Percentiles rank a stretch among this genome's conserved stretches.
Evolutionary conservation across 92 coral and sea anemone genomes (phyloP).

Genomic region (Palythoa caribaeorum): DNA sequence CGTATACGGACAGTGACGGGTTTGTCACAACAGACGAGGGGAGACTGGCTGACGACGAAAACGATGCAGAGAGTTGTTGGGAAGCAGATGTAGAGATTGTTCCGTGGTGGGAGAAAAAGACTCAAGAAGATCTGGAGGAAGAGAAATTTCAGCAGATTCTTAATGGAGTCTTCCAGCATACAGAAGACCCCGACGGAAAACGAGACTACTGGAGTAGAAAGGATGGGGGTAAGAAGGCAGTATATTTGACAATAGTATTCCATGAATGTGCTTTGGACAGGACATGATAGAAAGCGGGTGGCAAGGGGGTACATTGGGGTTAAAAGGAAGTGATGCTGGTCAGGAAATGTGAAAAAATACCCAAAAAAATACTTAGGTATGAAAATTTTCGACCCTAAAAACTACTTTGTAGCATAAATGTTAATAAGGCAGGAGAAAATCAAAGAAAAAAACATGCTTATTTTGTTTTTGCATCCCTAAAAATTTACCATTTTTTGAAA

Average conservation of each 20-base stretch:
- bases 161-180: slow-evolving; percentile 81
- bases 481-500: too few relatives aligned
- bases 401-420: too few relatives aligned
- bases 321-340: too few relatives aligned
- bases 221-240: slow-evolving; percentile 35
- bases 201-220: slow-evolving; percentile 43
- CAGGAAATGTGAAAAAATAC: too few relatives aligned
- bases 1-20: slow-evolving; percentile 89
- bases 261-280: background rate
- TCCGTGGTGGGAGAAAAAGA: slow-evolving; percentile 82
- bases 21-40: slow-evolving; percentile 97
- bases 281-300: background rate
- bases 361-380: too few relatives aligned
- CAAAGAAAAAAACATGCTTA: too few relatives aligned
- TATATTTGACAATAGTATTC: background rate
- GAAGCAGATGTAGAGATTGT: slow-evolving; percentile 80
- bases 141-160: slow-evolving; percentile 87
- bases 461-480: too few relatives aligned
- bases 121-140: slow-evolving; percentile 74
- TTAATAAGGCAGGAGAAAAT: too few relatives aligned
- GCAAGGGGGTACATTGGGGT: background rate
- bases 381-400: too few relatives aligned
- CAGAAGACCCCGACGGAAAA: slow-evolving; percentile 56
- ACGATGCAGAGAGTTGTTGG: slow-evolving; percentile 89
- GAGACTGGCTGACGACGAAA: slow-evolving; percentile 94